These are phyloP conservation scores for Oxyteleia sp. DNA, from an alignment of 2,888 invertebrate species.

Conservation along the genomic window DNA sequence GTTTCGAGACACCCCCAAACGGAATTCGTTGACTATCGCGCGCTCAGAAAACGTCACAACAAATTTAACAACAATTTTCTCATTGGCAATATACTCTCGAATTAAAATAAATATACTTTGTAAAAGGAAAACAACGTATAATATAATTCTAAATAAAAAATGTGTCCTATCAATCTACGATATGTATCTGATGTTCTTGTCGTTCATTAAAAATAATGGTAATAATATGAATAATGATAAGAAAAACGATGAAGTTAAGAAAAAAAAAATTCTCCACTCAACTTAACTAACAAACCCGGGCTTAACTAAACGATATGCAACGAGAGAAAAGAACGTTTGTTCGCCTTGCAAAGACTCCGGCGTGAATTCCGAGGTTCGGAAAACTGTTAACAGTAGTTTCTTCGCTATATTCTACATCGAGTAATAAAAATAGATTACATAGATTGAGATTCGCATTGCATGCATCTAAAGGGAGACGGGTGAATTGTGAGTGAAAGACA, in stretches of 20 bases:
- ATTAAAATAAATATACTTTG: conserved; percentile 59
- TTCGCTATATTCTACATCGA: conserved; percentile 78
- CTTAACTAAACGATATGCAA: conserved; percentile 43
- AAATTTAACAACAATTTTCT: conserved; percentile 45
- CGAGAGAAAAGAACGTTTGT: conserved; percentile 45
- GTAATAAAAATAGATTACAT: conserved; percentile 88
- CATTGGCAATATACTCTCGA: conserved; percentile 29
- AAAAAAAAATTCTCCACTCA: conserved; percentile 14
- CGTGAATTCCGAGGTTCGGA: conserved; percentile 72
- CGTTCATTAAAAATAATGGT: conserved; percentile 48
- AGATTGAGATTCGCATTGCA: conserved; percentile 86
- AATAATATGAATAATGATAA: conserved; percentile 16
- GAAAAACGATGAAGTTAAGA: conserved; percentile 15
- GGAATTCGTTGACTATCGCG: conserved; percentile 38
- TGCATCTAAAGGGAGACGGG: conserved; percentile 82
- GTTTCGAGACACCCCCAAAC: conserved; percentile 8
- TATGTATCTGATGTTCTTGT: conserved; percentile 73
- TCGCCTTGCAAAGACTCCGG: conserved; percentile 48
- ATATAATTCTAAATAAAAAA: conserved; percentile 56
- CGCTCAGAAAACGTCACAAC: conserved; percentile 49
- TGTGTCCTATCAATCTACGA: conserved; percentile 66
- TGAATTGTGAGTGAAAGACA: conserved; percentile 58
- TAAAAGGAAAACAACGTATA: conserved; percentile 44
- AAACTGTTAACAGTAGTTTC: conserved; percentile 57
- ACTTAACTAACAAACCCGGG: conserved; percentile 48